Percentiles rank a stretch among this genome's conserved stretches.
These are phyloP conservation scores for Alosa alosa DNA, from an alignment of 2,113 vertebrate species.

Conservation along the genomic window DNA sequence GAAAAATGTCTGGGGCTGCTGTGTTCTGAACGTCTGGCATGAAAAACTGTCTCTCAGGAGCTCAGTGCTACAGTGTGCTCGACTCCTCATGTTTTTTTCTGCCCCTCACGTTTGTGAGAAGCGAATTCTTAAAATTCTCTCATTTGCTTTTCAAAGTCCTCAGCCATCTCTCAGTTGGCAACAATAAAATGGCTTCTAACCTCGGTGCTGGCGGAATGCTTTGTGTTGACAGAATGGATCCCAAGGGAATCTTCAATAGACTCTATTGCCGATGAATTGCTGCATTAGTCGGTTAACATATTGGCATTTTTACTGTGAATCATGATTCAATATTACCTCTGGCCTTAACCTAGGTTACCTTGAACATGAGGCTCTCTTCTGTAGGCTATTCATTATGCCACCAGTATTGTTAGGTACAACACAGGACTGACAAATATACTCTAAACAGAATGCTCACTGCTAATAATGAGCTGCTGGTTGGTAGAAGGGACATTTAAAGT, in stretches of 20 bases:
- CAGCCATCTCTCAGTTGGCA: neutral
- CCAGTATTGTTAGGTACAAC: neutral
- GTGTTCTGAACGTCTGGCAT: neutral
- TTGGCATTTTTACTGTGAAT: neutral
- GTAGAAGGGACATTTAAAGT: too few relatives aligned
- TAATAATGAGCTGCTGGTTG: too few relatives aligned
- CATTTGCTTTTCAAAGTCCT: constrained; percentile 16
- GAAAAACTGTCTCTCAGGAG: neutral
- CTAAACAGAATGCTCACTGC: too few relatives aligned
- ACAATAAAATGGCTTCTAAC: constrained; percentile 10
- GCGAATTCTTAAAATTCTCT: constrained; percentile 2
- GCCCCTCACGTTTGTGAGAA: neutral
- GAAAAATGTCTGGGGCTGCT: neutral
- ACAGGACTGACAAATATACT: neutral
- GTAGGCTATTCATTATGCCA: neutral
- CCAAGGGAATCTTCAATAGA: neutral
- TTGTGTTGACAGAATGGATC: constrained; percentile 10
- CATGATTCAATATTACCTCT: neutral
- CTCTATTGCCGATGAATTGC: neutral
- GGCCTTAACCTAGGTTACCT: neutral
- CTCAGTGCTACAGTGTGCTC: neutral
- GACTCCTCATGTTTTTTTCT: neutral
- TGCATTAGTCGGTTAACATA: neutral
- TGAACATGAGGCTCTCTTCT: neutral
- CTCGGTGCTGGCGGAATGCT: neutral